Evolutionary conservation across 2,113 vertebrate genomes (phyloP), one percentile per base, ranked within the genome.

Genomic region (Tetraodon nigroviridis): DNA sequence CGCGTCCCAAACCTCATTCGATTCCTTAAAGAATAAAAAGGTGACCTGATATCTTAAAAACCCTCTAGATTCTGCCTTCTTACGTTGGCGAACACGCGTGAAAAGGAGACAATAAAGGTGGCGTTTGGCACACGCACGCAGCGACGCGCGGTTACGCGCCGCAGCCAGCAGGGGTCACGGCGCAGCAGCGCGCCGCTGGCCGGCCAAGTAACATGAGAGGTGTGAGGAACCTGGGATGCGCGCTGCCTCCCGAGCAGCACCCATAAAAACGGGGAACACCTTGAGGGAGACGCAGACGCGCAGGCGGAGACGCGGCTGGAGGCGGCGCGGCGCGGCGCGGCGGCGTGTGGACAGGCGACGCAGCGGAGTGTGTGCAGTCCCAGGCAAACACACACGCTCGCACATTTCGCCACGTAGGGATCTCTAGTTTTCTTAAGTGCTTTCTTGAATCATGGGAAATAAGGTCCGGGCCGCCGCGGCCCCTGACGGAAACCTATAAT

Each of bases 191-290:
- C 60, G 64, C 79, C 40, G 58, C 75, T 7, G 72, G 1, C 41
- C 48, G 19, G 69, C 64, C 64, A 77, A 67, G 69, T 67, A 70
- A 73, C 67, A 24, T 51, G 58, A 74, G 78, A 81, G 78, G 78
- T 77, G 83, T 60, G 78, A 79, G 72, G 67, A 67, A 85, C 86
- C 80, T 79, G 78, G 75, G 73, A 65, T 73, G 82, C 40, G 7
- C 48, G 48, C 3, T 62, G 65, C 48, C 71, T 69, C 77, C 52
- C 11, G 49, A 59, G 5, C 75, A 46, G 80, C 69, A 73, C 67
- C 74, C 75, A 73, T 71, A 76, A 69, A 78, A 61, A 50, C 53
- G 64, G 79, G 78, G 73, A 71, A 80, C 85, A 85, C 79, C 79
- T 82, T 73, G 62, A 77, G 51, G 61, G 72, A 63, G 48, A n/a